phyloP scores from a whole-genome alignment of 2,888 invertebrate species.

The Drosophila planitibia region DNA sequence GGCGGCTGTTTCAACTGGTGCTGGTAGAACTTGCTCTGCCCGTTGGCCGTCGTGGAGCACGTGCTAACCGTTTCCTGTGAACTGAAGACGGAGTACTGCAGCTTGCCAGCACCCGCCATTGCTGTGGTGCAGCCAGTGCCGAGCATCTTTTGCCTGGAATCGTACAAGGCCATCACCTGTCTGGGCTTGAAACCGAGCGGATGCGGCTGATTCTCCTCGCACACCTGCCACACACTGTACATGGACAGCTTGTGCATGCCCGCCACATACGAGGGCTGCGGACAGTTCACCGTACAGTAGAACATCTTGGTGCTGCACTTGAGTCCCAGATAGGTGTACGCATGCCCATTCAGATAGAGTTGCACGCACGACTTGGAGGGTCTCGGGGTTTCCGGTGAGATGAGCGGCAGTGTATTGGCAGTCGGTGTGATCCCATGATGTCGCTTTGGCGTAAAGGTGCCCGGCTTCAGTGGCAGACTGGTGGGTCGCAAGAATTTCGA shows the following conservation, averaged over 20 bases:
- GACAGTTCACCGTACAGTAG: conserved; percentile 96
- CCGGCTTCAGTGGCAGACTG: conserved; percentile 93
- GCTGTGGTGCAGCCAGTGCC: conserved; percentile 60
- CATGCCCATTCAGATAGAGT: conserved; percentile 94
- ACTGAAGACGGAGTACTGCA: conserved; percentile 71
- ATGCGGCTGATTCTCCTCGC: conserved; percentile 89
- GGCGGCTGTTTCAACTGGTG: conserved; percentile 75
- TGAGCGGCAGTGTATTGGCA: conserved; percentile 92
- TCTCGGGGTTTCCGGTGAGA: conserved; percentile 96
- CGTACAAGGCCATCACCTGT: conserved; percentile 90
- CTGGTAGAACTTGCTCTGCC: conserved; percentile 79
- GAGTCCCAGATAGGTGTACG: conserved; percentile 95
- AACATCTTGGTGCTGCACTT: conserved; percentile 96
- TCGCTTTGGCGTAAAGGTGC: conserved; percentile 92
- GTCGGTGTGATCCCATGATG: conserved; percentile 93
- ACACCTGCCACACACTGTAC: conserved; percentile 98
- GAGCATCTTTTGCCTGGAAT: conserved; percentile 89
- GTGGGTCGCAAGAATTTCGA: conserved; percentile 92
- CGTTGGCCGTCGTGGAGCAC: conserved; percentile 71
- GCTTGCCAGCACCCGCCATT: conserved; percentile 70
- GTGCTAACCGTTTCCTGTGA: conserved; percentile 83
- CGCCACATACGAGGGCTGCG: conserved; percentile 97
- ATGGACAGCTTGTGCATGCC: conserved; percentile 96
- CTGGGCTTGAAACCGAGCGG: conserved; percentile 89
- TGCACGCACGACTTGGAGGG: conserved; percentile 96